Evolutionary conservation across 2,113 vertebrate genomes (phyloP).

Genomic region (Gymnorhina tibicen): DNA sequence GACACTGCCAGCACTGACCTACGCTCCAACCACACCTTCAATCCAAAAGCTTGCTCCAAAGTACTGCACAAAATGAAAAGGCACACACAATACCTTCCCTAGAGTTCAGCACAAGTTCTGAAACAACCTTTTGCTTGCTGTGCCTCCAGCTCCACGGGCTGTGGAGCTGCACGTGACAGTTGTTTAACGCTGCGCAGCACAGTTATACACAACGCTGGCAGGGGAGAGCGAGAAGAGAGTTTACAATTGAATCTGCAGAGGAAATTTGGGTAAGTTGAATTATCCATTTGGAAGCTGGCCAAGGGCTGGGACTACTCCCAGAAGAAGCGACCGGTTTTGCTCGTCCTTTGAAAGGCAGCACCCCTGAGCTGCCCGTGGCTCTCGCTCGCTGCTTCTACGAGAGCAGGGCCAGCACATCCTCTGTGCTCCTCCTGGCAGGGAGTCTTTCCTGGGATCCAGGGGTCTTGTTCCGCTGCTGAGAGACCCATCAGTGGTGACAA

Average conservation of each 20-base stretch:
- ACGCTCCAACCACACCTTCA: neutral
- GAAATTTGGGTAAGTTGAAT: conserved; percentile 47
- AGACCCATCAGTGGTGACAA: neutral
- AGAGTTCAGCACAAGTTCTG: neutral
- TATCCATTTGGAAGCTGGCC: conserved; percentile 31
- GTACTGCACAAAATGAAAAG: neutral
- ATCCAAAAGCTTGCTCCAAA: neutral
- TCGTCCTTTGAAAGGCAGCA: neutral
- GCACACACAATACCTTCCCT: neutral
- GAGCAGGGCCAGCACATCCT: neutral
- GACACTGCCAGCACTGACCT: neutral
- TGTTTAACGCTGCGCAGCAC: neutral
- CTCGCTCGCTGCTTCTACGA: accelerated
- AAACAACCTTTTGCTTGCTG: neutral
- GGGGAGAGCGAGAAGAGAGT: neutral
- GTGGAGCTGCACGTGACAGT: neutral
- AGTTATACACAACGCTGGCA: neutral
- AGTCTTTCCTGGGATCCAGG: neutral
- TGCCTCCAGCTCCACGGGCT: neutral
- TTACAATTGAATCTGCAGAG: conserved; percentile 43
- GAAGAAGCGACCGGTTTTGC: neutral
- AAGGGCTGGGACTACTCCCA: conserved; percentile 9
- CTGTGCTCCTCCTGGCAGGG: neutral
- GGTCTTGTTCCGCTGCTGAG: neutral
- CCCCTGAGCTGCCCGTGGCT: neutral